Evolutionary conservation across 2,888 invertebrate species (phyloP).

Genomic region (Cynaeus angustus): DNA sequence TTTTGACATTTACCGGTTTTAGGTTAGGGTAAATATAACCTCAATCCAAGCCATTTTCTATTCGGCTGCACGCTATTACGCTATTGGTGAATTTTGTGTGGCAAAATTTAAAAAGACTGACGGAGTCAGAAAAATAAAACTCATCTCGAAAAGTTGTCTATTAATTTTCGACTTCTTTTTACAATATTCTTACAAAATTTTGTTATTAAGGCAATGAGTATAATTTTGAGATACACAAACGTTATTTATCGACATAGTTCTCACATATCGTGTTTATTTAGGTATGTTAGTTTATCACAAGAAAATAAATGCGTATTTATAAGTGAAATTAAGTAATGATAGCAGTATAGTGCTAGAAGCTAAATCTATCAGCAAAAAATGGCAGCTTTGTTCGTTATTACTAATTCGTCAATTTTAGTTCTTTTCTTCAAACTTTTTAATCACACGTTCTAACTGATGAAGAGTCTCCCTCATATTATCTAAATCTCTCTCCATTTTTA

Average conservation of each 20-base stretch:
- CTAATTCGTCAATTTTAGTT: constrained; percentile 11
- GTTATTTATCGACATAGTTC: constrained; percentile 1
- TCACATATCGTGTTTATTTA: constrained; percentile 17
- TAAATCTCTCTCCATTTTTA: constrained; percentile 57
- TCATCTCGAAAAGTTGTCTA: too few relatives aligned
- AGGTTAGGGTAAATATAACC: neutral
- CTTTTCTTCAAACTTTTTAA: constrained; percentile 53
- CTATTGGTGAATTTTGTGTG: too few relatives aligned
- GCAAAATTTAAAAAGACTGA: too few relatives aligned
- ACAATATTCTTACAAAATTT: too few relatives aligned
- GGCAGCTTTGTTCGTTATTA: constrained; percentile 22
- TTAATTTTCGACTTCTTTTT: too few relatives aligned
- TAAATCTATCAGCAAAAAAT: constrained; percentile 38
- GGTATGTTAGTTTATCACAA: constrained; percentile 50
- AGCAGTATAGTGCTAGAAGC: constrained; percentile 43
- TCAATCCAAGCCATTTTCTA: neutral
- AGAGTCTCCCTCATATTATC: constrained; percentile 55
- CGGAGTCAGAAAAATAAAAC: too few relatives aligned
- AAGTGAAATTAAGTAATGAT: constrained; percentile 39
- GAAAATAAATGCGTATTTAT: constrained; percentile 45
- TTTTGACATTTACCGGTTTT: neutral
- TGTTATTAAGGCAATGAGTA: too few relatives aligned
- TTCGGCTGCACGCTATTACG: too few relatives aligned
- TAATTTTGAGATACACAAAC: too few relatives aligned
- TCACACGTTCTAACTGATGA: constrained; percentile 58